Evolutionary conservation across 1,140 invertebrate species (phyloP), one percentile per base, ranked within the genome.

Genomic region (Drosophila kohkoa): DNA sequence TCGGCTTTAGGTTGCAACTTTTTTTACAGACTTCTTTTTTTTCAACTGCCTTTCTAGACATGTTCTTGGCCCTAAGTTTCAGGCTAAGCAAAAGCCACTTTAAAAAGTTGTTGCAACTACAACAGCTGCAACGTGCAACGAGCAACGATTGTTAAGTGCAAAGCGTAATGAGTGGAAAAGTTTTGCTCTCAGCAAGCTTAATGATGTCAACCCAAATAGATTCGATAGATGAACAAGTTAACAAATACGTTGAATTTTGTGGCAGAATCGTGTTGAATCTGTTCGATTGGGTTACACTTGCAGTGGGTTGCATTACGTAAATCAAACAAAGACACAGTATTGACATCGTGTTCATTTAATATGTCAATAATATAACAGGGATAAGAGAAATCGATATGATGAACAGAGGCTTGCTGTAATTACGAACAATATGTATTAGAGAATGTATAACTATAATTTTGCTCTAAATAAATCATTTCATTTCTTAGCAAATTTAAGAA

Each of bases 111-210:
- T 35, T 65, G 60, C 43, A 70, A 38, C 16, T 11, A n/a, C 41
- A 10, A 13, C 49, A 55, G 60, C 58, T 35, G 54, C 59, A 79
- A 72, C 64, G 69, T 71, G 32, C 49, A 46, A 57, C 38, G 15
- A 30, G 54, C 67, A 81, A 79, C 72, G 72, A 79, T 62, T 75
- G 59, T 48, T 54, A 71, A 75, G 82, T 71, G 63, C 60, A 81
- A 72, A 62, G 63, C 73, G 77, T 86, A 86, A 86, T 85, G 81
- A 85, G 81, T 66, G 68, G 52, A 73, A 76, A 85, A 85, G 54
- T 77, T 85, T 73, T 48, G 16, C 35, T 16, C 51, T 16, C 35
- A 16, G 13, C 48, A 13, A 62, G 46, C 28, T 62, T 49, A 62
- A 62, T 52, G 32, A 72, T 65, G 62, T 48, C 51, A 72, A 32